Evolutionary conservation across 2,797 vertebrate species (phyloP), one percentile per base, ranked within the genome.

Genomic region (Onychomys leucogaster): DNA sequence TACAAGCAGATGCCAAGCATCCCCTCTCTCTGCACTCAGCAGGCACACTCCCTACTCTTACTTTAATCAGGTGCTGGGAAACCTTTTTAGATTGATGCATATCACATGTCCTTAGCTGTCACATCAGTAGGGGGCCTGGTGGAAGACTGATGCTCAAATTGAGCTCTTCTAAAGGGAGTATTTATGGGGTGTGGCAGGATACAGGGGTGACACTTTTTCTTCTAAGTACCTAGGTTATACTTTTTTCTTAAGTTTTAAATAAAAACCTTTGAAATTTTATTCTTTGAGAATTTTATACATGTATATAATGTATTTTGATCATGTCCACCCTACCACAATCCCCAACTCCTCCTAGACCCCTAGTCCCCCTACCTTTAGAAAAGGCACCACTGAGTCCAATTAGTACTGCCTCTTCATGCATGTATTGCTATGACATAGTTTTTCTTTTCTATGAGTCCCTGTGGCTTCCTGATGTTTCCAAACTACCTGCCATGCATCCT

Each of bases 121-220:
- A 73, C 71, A 10, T 61, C 89, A 49, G 67, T 84, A 34, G 65
- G 94, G 65, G 77, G 85, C 85, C 88, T 93, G 46, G 76, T 41
- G 87, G 76, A 46, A 91, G 95, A 69, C 92, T 93, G 85, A 85
- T 92, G 95, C n/a, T 80, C 90, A 87, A 59, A 71, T 10, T 57
- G 75, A 71, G 59, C 71, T 92, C 82, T 94, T 89, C 89, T 83
- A 49, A 92, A 83, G 55, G 19, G 49, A 77, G 11, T 82, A 46
- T 94, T 94, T 89, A 14, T 29, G 81, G 77, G 82, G 73, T 89
- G 34, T 94, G n/a, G 49, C 32, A 69, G 82, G 89, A 84, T 49
- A 2, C 12, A 23, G 61, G 37, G 3, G 55, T 25, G 27, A 34
- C 29, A 19, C 23, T 87, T 8, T 5, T 37, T 87, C 52, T 87